Base-by-base conservation (phyloP, 2,113 vertebrate species). In the Ariopsis seemanni region DNA sequence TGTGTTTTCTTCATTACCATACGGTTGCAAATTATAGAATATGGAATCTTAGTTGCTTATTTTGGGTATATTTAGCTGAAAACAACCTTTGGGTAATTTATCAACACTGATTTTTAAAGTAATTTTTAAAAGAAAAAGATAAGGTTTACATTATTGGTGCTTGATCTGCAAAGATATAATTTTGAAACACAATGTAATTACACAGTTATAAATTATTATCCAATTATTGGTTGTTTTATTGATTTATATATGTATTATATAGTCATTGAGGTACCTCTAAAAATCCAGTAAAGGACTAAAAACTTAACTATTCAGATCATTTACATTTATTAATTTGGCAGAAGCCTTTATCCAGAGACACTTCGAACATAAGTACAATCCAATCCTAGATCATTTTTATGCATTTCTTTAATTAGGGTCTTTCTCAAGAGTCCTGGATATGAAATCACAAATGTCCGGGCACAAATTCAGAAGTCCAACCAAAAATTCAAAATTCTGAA, bases 1-100 rank as follows among this genome's bases (percentile, higher is more conserved):
- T 86, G 50, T 86, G 60, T 62, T 69, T 67, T 86, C 50, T 67
- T 79, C 58, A 86, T 80, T 27, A 80, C 62, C 18, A 11, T 62
- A 55, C 42, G 34, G 10, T 60, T 57, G 8, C 1, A 65, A 15
- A 11, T 67, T 17, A 67, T 18, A 7, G 12, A 52, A 86, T 77
- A 58, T 1, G 3, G 14, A n/a, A n/a, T 30, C 9, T 74, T 75
- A 17, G 69, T 71, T 18, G 2, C 11, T 12, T 75, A 14, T 75
- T 71, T 83, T 18, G 69, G 10, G 18, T 85, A 50, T 60, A 72
- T 75, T 60, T 48, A 75, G 27, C 34, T n/a, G n/a, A 27, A 55
- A 55, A 12, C 52, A 30, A 25, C 18, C 7, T 84, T 71, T 8
- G 11, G 11, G 25, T 57, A 17, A 80, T 58, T 80, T 58, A 80